phyloP scores from a whole-genome alignment of 2,888 invertebrate species.

The Caenorhabditis sp. region DNA sequence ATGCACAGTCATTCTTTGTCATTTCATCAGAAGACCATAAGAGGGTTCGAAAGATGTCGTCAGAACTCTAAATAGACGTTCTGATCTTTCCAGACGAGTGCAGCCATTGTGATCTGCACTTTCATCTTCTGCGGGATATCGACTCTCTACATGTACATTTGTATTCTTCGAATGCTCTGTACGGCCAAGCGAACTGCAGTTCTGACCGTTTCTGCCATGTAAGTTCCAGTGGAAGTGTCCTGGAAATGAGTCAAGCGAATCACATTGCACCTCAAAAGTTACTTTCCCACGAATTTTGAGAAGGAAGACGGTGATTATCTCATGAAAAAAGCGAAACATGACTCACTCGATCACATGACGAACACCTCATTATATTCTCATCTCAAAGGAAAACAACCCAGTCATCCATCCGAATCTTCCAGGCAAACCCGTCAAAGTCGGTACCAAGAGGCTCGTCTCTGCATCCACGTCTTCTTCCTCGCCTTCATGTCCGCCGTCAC shows the following conservation, averaged over 20 bases:
- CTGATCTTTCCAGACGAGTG: constrained; percentile 36
- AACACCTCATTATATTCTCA: too few species aligned
- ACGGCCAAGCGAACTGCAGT: constrained; percentile 30
- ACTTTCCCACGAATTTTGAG: neutral
- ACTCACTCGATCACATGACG: too few species aligned
- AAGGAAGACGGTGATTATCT: neutral
- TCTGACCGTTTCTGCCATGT: constrained; percentile 23
- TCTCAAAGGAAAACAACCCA: too few species aligned
- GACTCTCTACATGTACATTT: constrained; percentile 29
- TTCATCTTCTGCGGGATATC: constrained; percentile 33
- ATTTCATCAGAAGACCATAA: constrained; percentile 37
- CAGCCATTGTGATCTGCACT: constrained; percentile 38
- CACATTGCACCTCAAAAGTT: too few species aligned
- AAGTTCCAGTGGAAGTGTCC: too few species aligned
- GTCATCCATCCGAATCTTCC: neutral
- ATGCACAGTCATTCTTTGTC: constrained; percentile 38
- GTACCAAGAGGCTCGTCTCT: constrained; percentile 40
- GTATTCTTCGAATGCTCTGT: constrained; percentile 30
- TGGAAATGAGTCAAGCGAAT: too few species aligned
- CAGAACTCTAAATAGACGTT: neutral
- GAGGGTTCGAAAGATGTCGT: constrained; percentile 8
- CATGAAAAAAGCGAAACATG: too few species aligned
- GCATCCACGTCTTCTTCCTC: constrained; percentile 39
- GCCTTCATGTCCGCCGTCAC: constrained; percentile 24
- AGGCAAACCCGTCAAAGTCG: constrained; percentile 33